phyloP scores from a whole-genome alignment of 2,888 invertebrate species.

The Cactoblastis cactorum region DNA sequence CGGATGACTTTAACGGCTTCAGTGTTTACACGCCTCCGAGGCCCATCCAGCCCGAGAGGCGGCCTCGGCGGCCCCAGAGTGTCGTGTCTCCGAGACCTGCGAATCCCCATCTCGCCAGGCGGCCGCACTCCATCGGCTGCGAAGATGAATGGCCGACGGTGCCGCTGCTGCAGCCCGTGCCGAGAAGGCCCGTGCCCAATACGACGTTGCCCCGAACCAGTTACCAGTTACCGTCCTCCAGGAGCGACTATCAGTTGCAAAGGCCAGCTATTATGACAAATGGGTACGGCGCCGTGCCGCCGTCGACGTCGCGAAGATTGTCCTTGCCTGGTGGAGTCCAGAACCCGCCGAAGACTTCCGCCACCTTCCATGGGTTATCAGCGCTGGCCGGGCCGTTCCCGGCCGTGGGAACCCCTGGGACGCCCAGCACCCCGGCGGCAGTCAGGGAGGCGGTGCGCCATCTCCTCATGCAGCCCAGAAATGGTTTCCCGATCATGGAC shows the following conservation, averaged over 20 bases:
- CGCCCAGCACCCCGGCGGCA: slow-evolving; percentile 80
- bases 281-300: slow-evolving; percentile 71
- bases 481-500: slow-evolving; percentile 87
- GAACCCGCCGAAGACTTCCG: slow-evolving; percentile 78
- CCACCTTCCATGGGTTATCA: slow-evolving; percentile 81
- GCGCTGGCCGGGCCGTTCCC: slow-evolving; percentile 51
- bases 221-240: slow-evolving; percentile 78
- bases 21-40: slow-evolving; percentile 78
- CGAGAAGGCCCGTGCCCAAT: slow-evolving; percentile 69
- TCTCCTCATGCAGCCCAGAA: slow-evolving; percentile 83
- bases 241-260: slow-evolving; percentile 82
- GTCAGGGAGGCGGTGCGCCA: slow-evolving; percentile 85
- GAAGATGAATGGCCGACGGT: slow-evolving; percentile 68
- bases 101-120: slow-evolving; percentile 49
- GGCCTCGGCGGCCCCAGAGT: slow-evolving; percentile 75
- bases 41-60: slow-evolving; percentile 46
- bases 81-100: slow-evolving; percentile 67
- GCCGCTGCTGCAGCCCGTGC: slow-evolving; percentile 76
- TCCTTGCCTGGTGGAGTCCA: slow-evolving; percentile 77
- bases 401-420: slow-evolving; percentile 58
- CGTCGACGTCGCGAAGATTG: slow-evolving; percentile 71
- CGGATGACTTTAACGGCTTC: slow-evolving; percentile 69
- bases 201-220: slow-evolving; percentile 66
- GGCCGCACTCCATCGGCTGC: slow-evolving; percentile 82
- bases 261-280: slow-evolving; percentile 76